Evolutionary conservation across 2,888 invertebrate species (phyloP).

Genomic region (Mycalesis mineus): DNA sequence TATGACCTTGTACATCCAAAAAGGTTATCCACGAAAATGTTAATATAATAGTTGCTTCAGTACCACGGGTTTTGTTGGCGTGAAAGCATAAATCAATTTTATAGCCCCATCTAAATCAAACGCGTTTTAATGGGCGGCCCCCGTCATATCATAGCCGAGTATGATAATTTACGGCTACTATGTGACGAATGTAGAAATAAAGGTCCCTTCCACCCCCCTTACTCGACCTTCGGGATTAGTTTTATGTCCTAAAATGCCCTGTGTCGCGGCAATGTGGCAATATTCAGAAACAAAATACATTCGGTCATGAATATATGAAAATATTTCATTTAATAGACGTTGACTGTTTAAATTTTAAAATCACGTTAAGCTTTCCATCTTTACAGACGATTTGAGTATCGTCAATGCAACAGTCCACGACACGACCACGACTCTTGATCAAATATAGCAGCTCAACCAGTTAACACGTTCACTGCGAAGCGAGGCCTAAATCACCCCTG

Average conservation of each 20-base stretch:
- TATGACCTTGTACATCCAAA: conserved; percentile 60
- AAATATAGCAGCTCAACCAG: too few relatives aligned
- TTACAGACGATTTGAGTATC: too few relatives aligned
- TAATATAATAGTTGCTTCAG: conserved; percentile 79
- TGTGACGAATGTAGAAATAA: conserved; percentile 80
- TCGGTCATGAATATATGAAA: too few relatives aligned
- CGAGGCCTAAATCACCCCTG: too few relatives aligned
- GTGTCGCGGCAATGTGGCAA: too few relatives aligned
- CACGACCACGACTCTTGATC: too few relatives aligned
- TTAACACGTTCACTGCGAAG: too few relatives aligned
- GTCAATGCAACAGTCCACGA: too few relatives aligned
- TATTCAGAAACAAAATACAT: too few relatives aligned
- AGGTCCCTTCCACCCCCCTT: conserved; percentile 58
- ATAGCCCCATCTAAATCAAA: conserved; percentile 80
- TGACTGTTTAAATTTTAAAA: too few relatives aligned
- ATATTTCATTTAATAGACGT: too few relatives aligned
- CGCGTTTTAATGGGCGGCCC: conserved; percentile 80
- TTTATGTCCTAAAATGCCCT: conserved; percentile 64
- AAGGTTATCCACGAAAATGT: conserved; percentile 78
- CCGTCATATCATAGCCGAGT: conserved; percentile 79
- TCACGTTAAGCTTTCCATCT: too few relatives aligned
- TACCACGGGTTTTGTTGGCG: conserved; percentile 78
- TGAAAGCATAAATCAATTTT: conserved; percentile 80
- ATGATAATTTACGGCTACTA: conserved; percentile 79
- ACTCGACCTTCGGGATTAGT: conserved; percentile 58